Conservation (phyloP, 1,140 invertebrate species). For the Thalassaphorura encarpata region DNA sequence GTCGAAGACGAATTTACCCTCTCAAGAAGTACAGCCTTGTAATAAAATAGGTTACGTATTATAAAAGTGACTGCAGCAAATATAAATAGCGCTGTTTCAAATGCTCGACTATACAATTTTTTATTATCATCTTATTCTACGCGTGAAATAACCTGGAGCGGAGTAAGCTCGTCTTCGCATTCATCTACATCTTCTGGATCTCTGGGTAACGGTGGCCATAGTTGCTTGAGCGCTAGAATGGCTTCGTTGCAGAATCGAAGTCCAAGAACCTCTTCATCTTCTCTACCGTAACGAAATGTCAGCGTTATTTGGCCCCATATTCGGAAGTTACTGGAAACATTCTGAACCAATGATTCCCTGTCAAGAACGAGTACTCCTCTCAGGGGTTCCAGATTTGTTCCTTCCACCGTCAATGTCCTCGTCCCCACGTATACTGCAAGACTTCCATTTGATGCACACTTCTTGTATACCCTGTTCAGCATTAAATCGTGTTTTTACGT, state of each 20-base stretch:
- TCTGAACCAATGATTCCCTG: constrained; percentile 23
- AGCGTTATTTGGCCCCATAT: constrained; percentile 61
- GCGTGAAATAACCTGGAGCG: constrained; percentile 52
- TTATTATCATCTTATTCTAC: too few relatives aligned
- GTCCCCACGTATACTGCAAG: constrained; percentile 32
- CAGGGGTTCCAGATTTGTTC: constrained; percentile 25
- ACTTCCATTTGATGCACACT: constrained; percentile 32
- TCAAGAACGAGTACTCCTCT: constrained; percentile 30
- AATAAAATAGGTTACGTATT: constrained; percentile 11
- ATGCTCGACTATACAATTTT: too few relatives aligned
- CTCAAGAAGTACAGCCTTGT: constrained; percentile 67
- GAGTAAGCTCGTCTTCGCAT: constrained; percentile 44
- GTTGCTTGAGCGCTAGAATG: constrained; percentile 70
- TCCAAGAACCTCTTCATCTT: constrained; percentile 88
- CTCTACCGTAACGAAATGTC: constrained; percentile 77
- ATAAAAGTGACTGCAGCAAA: background rate
- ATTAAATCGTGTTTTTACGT: too few relatives aligned
- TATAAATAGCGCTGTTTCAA: too few relatives aligned
- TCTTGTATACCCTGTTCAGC: constrained; percentile 33
- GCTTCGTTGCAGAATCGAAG: constrained; percentile 85
- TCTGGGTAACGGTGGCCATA: constrained; percentile 54
- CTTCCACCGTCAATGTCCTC: constrained; percentile 22
- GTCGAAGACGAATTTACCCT: constrained; percentile 55
- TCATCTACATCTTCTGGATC: constrained; percentile 25
- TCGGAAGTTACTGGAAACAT: constrained; percentile 22